Evolutionary conservation across 2,113 vertebrate species (phyloP).

Genomic region (Toxotes jaculatrix): DNA sequence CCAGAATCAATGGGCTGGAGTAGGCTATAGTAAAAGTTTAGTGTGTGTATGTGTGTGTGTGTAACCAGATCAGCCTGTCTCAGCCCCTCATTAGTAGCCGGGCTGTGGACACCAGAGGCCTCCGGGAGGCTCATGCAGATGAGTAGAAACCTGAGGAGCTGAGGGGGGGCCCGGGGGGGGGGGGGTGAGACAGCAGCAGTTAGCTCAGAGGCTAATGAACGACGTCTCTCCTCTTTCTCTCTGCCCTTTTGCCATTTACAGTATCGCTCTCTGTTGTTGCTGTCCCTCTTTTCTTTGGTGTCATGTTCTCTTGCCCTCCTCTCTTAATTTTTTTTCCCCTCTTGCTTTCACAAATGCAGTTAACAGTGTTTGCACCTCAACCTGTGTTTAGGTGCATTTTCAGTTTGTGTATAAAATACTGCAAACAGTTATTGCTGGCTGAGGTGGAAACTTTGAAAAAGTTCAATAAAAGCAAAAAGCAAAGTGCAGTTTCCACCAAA

Average conservation of each 20-base stretch:
- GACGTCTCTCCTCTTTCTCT: conserved; percentile 12
- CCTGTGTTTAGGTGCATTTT: background rate
- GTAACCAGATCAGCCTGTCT: conserved; percentile 70
- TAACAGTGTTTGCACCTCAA: background rate
- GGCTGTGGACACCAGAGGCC: conserved; percentile 75
- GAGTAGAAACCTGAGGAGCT: conserved; percentile 76
- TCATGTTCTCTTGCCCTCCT: background rate
- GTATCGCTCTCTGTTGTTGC: background rate
- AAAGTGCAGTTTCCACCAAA: too few species aligned
- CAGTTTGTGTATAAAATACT: background rate
- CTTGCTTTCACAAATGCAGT: background rate
- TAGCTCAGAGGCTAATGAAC: conserved; percentile 44
- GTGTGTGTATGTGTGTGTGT: conserved; percentile 48
- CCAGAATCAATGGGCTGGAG: conserved; percentile 67
- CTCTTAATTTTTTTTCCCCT: background rate
- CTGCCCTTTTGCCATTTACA: background rate
- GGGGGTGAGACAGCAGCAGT: conserved; percentile 28
- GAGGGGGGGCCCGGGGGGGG: conserved; percentile 8
- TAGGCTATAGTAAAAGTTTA: conserved; percentile 23
- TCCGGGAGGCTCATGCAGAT: conserved; percentile 76
- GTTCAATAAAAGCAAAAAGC: too few species aligned
- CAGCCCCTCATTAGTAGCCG: conserved; percentile 72
- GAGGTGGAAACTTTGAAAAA: too few species aligned
- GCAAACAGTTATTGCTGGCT: too few species aligned
- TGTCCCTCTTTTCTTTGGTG: background rate